Base-by-base conservation (phyloP, 2,888 invertebrate genomes). In the Chalcis sispes region DNA sequence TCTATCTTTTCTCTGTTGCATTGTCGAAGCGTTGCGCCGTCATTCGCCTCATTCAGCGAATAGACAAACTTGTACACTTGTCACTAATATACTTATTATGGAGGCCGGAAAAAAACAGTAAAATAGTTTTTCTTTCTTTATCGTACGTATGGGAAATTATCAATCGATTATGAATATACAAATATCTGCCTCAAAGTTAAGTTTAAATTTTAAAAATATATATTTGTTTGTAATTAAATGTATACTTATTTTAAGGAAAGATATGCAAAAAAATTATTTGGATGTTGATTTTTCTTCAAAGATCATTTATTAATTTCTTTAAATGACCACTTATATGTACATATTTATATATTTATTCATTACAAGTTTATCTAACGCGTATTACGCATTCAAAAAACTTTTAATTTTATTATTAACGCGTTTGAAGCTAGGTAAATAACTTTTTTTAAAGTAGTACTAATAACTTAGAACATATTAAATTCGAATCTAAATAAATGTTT, bases 131-230 rank as follows among this genome's bases (percentile, higher is more conserved):
- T 72, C 48, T 59, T 70, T 52, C 32, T 75, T 62, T 25, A 54
- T 42, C 50, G 20, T 64, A 72, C 42, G 42, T 46, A 50, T 27
- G 15, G 15, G 50, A 72, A 67, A 62, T 65, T 7, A 72, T 58
- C 32, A 20, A 56, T 62, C 32, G 64, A 64, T 70, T 54, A 54
- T 42, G 42, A 59, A 27, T 62, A 48, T 50, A 67, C 69, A 58
- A 72, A 72, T 58, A 62, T 72, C 72, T 76, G 72, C 62, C 76
- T 76, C 72, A 76, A 76, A 76, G 20, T 76, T 62, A 1, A 42
- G 15, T 42, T 62, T 61, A 40, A 13, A 4, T 48, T 69, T 50
- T 13, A 52, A 73, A 20, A 27, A 61, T 52, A 15, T 61, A 42
- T 48, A 42, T 46, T 52, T 23, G 18, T 46, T 48, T n/a, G n/a